phyloP scores from a whole-genome alignment of 2,113 vertebrate genomes.

The Pachycephala philippinensis region DNA sequence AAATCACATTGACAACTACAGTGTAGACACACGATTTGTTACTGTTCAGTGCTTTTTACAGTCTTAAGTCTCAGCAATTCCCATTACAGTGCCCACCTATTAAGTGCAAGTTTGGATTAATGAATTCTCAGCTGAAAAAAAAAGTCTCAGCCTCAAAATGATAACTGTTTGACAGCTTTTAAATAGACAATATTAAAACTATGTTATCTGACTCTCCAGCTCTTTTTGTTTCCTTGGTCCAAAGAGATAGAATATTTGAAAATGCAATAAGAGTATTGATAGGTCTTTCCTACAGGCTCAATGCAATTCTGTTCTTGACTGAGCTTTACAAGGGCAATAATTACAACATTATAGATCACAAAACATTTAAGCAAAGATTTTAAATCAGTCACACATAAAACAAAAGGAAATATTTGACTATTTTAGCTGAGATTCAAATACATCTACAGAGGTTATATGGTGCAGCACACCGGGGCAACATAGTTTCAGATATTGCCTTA shows the following conservation, averaged over 20 bases:
- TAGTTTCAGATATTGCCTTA: too few relatives aligned
- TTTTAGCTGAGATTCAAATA: neutral
- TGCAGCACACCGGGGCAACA: too few relatives aligned
- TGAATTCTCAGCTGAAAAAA: neutral
- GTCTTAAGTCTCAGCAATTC: neutral
- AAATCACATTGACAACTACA: neutral
- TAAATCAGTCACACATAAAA: neutral
- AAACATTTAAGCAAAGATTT: neutral
- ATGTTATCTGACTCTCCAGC: neutral
- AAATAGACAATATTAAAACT: neutral
- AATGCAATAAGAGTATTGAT: neutral
- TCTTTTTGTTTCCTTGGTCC: neutral
- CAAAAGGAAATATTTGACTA: neutral
- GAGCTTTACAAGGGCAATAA: neutral
- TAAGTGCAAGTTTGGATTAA: neutral
- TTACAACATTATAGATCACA: neutral
- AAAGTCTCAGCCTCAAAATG: neutral
- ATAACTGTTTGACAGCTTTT: neutral
- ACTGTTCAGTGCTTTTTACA: neutral
- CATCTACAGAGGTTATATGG: neutral
- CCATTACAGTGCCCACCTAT: neutral
- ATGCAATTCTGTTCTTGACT: neutral
- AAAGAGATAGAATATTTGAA: neutral
- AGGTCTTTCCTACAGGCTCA: neutral
- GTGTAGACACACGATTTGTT: neutral